A percentile compares a stretch with the other conserved stretches of the same genome.
Conservation (phyloP, 2,888 invertebrate genomes). For the Polyommatus iphigenia region DNA sequence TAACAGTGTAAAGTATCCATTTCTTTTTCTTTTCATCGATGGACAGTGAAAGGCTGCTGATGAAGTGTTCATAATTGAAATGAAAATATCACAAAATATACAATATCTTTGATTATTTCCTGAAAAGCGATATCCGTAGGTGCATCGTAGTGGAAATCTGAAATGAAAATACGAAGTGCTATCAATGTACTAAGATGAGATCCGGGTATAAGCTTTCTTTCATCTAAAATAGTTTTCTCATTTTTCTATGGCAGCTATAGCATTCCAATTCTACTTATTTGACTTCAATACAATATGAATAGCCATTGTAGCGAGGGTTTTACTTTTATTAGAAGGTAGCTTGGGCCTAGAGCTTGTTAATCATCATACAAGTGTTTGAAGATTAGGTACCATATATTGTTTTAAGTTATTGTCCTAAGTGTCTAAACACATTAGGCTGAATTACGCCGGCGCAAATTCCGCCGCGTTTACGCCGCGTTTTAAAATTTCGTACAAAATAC, state of each 20-base stretch:
- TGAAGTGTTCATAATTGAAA: background rate
- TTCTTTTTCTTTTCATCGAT: background rate
- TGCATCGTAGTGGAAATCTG: conserved; percentile 30
- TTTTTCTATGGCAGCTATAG: conserved; percentile 18
- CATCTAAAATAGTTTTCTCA: conserved; percentile 25
- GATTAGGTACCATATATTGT: too few relatives aligned
- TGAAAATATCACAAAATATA: conserved; percentile 13
- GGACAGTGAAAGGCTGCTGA: background rate
- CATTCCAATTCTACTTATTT: conserved; percentile 20
- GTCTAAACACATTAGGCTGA: too few relatives aligned
- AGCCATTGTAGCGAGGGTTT: conserved; percentile 6
- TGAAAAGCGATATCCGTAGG: conserved; percentile 28
- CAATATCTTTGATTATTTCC: conserved; percentile 25
- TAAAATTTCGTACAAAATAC: too few relatives aligned
- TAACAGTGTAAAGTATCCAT: background rate
- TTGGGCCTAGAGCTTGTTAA: background rate
- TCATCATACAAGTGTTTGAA: background rate
- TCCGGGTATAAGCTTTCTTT: conserved; percentile 26
- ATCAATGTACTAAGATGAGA: conserved; percentile 30
- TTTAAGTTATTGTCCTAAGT: too few relatives aligned
- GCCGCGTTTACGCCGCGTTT: too few relatives aligned
- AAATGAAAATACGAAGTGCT: conserved; percentile 30
- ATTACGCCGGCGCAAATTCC: too few relatives aligned
- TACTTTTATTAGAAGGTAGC: background rate
- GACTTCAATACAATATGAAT: conserved; percentile 18